Base-by-base conservation (phyloP, 2,888 invertebrate species). In the Leptothorax acervorum region DNA sequence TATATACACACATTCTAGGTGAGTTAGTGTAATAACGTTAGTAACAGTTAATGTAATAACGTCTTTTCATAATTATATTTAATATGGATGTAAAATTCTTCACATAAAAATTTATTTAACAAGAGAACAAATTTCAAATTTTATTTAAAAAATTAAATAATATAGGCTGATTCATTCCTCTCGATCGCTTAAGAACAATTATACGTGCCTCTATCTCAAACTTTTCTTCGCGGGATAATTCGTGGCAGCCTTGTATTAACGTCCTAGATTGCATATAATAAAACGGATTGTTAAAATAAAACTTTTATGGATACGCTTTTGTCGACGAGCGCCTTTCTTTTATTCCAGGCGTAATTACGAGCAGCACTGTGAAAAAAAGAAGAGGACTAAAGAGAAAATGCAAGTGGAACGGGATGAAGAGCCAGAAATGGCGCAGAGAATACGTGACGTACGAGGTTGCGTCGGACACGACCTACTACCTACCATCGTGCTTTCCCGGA, bases 261-360 rank as follows among this genome's bases (percentile, higher is more conserved):
- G 88, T 85, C 83, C 86, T 78, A 82, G 86, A 81, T 84, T 88
- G 88, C 91, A 85, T 90, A 89, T 89, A 90, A 90, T 91, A 91
- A 89, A 89, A 89, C 91, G 87, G 87, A 84, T 90, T 86, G 88
- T 84, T 35, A 35, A 35, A 35, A 35, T 35, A 35, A 35, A 35
- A 35, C 88, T 90, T 91, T 91, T 88, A 88, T 83, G 84, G 84
- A 84, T 85, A 87, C 87, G 86, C 83, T 89, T 85, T 86, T 88
- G 88, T 87, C 90, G 90, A 88, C 84, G 83, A 90, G 92, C 89
- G 91, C 90, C 92, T 90, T 92, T 92, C 92, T 92, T 92, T 93
- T 91, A 93, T 92, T 92, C 88, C 91, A 88, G 90, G 90, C 90
- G 91, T 92, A 93, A 92, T 93, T 93, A 92, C 91, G 90, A 89